A percentile compares a stretch with the other conserved stretches of the same genome.
Evolutionary conservation across 2,888 invertebrate species (phyloP).

Genomic region (Abrostola triplasia): DNA sequence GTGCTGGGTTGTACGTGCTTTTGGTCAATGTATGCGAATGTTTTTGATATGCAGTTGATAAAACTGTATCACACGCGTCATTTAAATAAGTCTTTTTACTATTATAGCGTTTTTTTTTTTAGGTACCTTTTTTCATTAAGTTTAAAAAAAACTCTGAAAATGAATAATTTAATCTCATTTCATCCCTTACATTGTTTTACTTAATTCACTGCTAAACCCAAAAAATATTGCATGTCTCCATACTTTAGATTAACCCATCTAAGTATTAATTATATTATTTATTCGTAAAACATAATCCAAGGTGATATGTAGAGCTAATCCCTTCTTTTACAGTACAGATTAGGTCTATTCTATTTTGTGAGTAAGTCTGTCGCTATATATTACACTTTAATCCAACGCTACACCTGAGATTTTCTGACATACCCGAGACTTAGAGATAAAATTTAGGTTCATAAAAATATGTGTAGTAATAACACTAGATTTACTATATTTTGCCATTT

Average conservation of each 20-base stretch:
- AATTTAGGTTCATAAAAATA: neutral
- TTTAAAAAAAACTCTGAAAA: neutral
- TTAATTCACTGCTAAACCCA: no score
- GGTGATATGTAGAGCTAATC: neutral
- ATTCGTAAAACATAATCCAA: neutral
- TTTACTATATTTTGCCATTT: no score
- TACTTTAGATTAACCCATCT: no score
- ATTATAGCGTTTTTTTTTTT: no score
- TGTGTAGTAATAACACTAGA: neutral
- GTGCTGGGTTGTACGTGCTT: neutral
- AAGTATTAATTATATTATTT: no score
- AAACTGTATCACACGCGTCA: no score
- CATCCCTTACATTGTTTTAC: no score
- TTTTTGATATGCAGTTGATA: neutral
- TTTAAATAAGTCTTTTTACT: no score
- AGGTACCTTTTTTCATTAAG: no score
- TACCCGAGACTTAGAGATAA: neutral
- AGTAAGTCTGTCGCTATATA: neutral
- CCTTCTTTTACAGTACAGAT: neutral
- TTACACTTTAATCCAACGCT: constrained; percentile 5
- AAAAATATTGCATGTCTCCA: no score
- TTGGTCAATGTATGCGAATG: neutral
- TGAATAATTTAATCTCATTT: neutral
- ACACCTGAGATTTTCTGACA: constrained; percentile 1
- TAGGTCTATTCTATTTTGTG: neutral